These are phyloP conservation scores for Pteropus rufus DNA, from an alignment of 2,797 vertebrate species.

Conservation along the genomic window DNA sequence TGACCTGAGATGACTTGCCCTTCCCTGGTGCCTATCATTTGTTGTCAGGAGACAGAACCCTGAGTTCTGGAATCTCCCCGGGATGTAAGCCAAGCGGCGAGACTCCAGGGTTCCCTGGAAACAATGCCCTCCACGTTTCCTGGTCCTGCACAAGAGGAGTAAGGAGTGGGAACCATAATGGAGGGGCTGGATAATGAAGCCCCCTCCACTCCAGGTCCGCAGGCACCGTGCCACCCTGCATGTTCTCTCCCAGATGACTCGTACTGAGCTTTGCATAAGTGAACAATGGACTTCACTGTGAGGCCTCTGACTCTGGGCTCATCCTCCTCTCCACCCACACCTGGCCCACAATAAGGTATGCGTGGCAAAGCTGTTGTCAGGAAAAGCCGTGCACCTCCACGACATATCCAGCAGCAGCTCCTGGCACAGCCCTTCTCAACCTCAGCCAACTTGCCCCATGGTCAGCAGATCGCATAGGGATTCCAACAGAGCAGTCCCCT, in stretches of 20 bases:
- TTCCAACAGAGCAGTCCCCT: neutral
- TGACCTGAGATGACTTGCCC: neutral
- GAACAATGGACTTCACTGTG: neutral
- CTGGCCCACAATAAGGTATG: neutral
- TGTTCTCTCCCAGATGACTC: neutral
- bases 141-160: neutral
- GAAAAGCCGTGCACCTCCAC: neutral
- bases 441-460: neutral
- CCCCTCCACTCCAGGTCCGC: neutral
- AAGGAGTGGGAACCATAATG: neutral
- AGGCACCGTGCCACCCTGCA: neutral
- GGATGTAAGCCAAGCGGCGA: neutral
- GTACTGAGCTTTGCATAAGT: rapidly evolving
- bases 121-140: too few relatives aligned
- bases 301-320: neutral
- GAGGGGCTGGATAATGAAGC: neutral
- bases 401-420: neutral
- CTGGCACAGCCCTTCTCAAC: neutral
- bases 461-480: neutral
- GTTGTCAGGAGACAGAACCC: neutral
- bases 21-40: neutral
- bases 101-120: neutral
- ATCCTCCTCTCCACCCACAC: neutral
- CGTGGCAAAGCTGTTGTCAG: too few relatives aligned
- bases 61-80: neutral